Base-by-base conservation (phyloP, 2,888 invertebrate genomes). In the Ferrisia virgata region DNA sequence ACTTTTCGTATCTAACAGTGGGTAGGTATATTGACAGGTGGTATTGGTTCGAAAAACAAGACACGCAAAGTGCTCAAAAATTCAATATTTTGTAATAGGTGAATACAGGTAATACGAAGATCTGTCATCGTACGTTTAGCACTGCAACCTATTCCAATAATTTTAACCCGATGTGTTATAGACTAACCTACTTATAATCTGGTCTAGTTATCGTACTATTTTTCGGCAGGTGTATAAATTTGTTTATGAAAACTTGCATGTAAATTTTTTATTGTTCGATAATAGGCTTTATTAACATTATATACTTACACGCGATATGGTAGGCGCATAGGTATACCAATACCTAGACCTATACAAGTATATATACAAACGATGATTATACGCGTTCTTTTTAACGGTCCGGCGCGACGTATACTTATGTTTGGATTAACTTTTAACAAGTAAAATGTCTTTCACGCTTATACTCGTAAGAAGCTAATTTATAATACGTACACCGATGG, bases 1-100 rank as follows among this genome's bases (percentile, higher is more conserved):
- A n/a, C n/a, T n/a, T n/a, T n/a, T n/a, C n/a, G n/a, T n/a, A n/a
- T n/a, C n/a, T n/a, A n/a, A n/a, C n/a, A n/a, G n/a, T n/a, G n/a
- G n/a, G n/a, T n/a, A n/a, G n/a, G n/a, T n/a, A 76, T 76, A 76
- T 76, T 76, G 72, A 36, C 72, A 76, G 72, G 72, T 76, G 72
- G n/a, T 76, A 76, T 76, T 18, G 72, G 33, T 11, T 76, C 3
- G 33, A 76, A 76, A n/a, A 76, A 36, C 11, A 25, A 33, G 36
- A 36, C 72, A 76, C 72, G 72, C 72, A 11, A 76, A 36, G 72
- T 15, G 22, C 18, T 18, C 28, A 13, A 64, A 64, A 64, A 18
- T 76, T 76, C 36, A n/a, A 33, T 76, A 76, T 36, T 36, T 76
- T 36, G 36, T 76, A 76, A 13, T 4, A 33, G n/a, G 6, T n/a